Percentiles rank a stretch among this genome's conserved stretches.
phyloP scores from a whole-genome alignment of 2,797 vertebrate species.

The Thamnophis elegans region DNA sequence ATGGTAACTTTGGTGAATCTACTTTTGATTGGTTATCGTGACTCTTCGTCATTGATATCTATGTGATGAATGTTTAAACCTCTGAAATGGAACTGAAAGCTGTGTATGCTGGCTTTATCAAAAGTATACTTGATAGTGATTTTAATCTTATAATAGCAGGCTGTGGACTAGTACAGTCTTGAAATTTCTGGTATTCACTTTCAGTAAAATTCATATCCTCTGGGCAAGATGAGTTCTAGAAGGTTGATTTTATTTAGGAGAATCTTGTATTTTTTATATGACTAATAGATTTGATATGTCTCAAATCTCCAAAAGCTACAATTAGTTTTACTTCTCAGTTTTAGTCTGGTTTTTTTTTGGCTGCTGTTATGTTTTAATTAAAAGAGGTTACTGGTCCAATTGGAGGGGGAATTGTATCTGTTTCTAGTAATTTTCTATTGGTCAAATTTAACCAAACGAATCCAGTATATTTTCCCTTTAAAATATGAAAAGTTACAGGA shows the following conservation, averaged over 20 bases:
- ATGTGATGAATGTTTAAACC: background rate
- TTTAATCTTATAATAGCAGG: conserved; percentile 43
- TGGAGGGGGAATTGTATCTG: background rate
- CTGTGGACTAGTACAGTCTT: conserved; percentile 42
- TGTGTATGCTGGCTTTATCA: background rate
- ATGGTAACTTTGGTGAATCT: background rate
- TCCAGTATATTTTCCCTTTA: background rate
- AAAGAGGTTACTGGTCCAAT: too few relatives aligned
- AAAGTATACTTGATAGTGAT: conserved; percentile 24
- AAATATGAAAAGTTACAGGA: background rate
- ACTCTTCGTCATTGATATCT: background rate
- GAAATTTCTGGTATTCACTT: conserved; percentile 48
- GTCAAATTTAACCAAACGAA: background rate
- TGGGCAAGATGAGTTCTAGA: conserved; percentile 48
- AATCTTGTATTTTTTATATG: conserved; percentile 5
- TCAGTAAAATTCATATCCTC: conserved; percentile 60
- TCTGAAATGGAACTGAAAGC: background rate
- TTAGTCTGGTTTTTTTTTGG: background rate
- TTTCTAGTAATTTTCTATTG: background rate
- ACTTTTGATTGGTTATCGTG: background rate
- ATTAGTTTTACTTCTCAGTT: background rate
- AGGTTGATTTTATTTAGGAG: conserved; percentile 10
- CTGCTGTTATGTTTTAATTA: background rate
- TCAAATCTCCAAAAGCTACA: conserved; percentile 18
- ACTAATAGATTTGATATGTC: conserved; percentile 31